Evolutionary conservation across 2,888 invertebrate species (phyloP).

Genomic region (Aphodius sticticus): DNA sequence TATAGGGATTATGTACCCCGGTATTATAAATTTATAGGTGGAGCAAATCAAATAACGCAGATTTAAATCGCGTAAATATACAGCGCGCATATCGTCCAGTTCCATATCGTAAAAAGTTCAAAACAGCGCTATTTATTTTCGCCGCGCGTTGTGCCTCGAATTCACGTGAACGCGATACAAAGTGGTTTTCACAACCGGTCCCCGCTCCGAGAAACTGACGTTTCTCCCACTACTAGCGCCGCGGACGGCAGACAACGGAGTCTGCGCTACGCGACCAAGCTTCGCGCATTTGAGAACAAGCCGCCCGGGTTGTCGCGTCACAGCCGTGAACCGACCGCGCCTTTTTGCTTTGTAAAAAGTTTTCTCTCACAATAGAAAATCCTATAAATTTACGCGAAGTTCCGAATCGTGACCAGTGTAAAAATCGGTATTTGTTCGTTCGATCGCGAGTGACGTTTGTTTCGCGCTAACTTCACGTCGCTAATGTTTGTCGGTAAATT

Average conservation of each 20-base stretch:
- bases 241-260: neutral
- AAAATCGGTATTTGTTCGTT: neutral
- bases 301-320: neutral
- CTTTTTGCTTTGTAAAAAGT: conserved; percentile 4
- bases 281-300: neutral
- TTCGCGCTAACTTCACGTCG: neutral
- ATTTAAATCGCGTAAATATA: too few relatives aligned
- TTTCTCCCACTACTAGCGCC: neutral
- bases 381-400: neutral
- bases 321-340: neutral
- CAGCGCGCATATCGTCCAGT: too few relatives aligned
- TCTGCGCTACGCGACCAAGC: neutral
- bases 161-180: neutral
- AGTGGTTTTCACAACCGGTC: neutral
- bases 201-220: neutral
- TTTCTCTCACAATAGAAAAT: neutral
- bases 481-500: neutral
- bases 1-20: too few relatives aligned
- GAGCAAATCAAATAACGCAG: too few relatives aligned
- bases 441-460: too few relatives aligned
- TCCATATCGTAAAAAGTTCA: too few relatives aligned
- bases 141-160: neutral
- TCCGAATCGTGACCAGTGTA: neutral
- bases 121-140: too few relatives aligned
- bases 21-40: too few relatives aligned